phyloP scores from a whole-genome alignment of 2,113 vertebrate genomes.

The Podarcis muralis region DNA sequence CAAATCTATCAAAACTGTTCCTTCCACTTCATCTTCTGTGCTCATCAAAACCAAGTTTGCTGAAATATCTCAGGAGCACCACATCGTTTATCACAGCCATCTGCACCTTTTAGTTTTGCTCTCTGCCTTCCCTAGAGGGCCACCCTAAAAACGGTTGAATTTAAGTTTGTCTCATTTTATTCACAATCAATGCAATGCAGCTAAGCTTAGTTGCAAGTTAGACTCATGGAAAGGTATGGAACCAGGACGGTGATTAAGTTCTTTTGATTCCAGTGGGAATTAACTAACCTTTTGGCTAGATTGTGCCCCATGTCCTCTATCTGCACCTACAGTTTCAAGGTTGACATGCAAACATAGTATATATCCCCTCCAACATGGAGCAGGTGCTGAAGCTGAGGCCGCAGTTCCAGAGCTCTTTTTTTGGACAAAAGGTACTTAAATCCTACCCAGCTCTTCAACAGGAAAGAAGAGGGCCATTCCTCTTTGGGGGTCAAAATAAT shows the following conservation, averaged over 20 bases:
- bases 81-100: constrained; percentile 11
- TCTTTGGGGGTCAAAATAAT: background rate
- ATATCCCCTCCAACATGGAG: background rate
- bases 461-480: background rate
- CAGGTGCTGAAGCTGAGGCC: too few species aligned
- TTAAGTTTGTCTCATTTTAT: background rate
- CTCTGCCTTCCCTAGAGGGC: constrained; percentile 18
- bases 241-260: too few species aligned
- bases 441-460: background rate
- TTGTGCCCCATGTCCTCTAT: background rate
- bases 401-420: background rate
- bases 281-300: background rate
- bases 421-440: background rate
- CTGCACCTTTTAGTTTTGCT: constrained; percentile 28
- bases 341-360: background rate
- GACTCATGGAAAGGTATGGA: background rate
- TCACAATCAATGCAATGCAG: background rate
- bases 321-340: background rate
- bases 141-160: background rate
- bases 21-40: background rate
- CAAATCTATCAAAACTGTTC: constrained; percentile 36
- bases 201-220: background rate
- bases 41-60: constrained; percentile 31
- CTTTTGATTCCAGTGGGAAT: too few species aligned
- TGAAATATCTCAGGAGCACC: constrained; percentile 18